Conservation (phyloP, 2,888 invertebrate species). For the Acrocyrtus sp. region DNA sequence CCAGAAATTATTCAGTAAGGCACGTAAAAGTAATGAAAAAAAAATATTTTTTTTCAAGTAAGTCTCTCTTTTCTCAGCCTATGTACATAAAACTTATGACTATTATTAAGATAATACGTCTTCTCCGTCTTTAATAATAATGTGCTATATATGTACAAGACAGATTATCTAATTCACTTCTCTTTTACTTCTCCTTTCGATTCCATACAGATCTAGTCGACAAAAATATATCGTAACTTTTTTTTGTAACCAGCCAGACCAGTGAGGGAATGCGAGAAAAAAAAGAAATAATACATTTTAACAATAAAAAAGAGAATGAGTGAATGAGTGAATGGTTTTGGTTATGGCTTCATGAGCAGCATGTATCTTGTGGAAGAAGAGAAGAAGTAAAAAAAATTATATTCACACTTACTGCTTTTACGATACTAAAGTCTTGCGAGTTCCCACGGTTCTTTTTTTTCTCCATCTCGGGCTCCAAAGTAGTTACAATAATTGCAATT, state of each 20-base stretch:
- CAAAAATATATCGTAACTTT: no score
- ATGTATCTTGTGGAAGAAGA: conserved; percentile 23
- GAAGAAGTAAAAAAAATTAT: conserved; percentile 54
- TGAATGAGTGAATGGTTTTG: conserved; percentile 3
- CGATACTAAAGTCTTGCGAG: conserved; percentile 53
- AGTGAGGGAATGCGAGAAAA: no score
- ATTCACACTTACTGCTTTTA: conserved; percentile 62
- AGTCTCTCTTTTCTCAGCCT: neutral
- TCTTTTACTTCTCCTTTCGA: neutral
- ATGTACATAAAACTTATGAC: neutral
- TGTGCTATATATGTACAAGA: neutral
- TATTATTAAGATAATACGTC: neutral
- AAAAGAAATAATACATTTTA: neutral
- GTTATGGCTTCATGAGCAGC: conserved; percentile 34
- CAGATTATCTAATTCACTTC: neutral
- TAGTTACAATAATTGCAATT: conserved; percentile 22
- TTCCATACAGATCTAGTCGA: no score
- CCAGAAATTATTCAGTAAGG: conserved; percentile 38
- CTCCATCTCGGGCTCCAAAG: neutral
- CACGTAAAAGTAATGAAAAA: conserved; percentile 46
- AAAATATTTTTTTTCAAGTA: no score
- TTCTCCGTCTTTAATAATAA: no score
- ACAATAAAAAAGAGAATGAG: neutral
- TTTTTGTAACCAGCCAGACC: no score
- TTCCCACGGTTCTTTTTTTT: conserved; percentile 61